Conservation (phyloP, 2,113 vertebrate species). For the Pampusana beccarii region DNA sequence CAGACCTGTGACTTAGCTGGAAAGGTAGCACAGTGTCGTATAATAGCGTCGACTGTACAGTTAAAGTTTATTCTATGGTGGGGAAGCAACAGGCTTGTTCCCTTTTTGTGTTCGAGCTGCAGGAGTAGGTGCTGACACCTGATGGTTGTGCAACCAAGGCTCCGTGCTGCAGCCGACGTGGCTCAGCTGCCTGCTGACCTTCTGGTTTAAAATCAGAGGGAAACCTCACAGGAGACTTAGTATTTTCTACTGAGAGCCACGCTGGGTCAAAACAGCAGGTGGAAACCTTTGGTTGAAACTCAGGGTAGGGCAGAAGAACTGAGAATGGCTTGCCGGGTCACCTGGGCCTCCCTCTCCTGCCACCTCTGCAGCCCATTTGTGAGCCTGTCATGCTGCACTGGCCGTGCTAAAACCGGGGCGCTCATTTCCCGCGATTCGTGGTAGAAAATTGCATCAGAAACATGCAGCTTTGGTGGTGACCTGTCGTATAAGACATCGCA, state of each 20-base stretch:
- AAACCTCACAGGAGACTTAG: background rate
- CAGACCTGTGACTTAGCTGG: rapidly evolving
- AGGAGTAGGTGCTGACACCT: background rate
- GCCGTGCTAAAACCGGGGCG: rapidly evolving
- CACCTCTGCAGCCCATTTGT: rapidly evolving
- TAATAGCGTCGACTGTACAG: rapidly evolving
- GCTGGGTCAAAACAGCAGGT: background rate
- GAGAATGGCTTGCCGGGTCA: background rate
- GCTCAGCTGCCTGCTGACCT: background rate
- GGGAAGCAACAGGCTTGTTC: background rate
- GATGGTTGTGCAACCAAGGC: background rate
- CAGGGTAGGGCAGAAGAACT: background rate
- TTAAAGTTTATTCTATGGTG: rapidly evolving
- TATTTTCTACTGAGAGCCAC: background rate
- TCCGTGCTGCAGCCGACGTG: no score
- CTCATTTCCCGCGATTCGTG: rapidly evolving
- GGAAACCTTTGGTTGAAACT: background rate
- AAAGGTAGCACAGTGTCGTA: rapidly evolving
- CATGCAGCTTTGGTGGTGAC: rapidly evolving
- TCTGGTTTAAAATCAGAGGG: background rate
- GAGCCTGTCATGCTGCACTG: rapidly evolving
- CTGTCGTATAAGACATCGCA: rapidly evolving
- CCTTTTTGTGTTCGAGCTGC: rapidly evolving
- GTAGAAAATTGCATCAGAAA: background rate
- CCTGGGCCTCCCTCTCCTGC: background rate